These are phyloP conservation scores for Neostethus bicornis DNA, from an alignment of 2,797 vertebrate species.

Conservation along the genomic window DNA sequence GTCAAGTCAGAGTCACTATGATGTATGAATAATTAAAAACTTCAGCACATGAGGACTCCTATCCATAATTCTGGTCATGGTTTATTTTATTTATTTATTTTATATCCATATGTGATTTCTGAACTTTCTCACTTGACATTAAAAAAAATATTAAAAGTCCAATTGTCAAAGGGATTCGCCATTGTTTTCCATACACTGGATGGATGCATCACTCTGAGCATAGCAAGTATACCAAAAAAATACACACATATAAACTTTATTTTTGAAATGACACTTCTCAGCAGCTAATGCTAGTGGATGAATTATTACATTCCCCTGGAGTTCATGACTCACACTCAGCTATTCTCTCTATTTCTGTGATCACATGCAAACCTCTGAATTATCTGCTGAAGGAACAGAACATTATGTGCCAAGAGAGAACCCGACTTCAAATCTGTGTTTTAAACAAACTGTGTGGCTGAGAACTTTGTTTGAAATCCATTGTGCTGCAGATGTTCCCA, in stretches of 20 bases:
- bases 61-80: too few relatives aligned
- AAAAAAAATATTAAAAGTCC: not conserved
- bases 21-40: too few relatives aligned
- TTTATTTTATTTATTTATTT: too few relatives aligned
- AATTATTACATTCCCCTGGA: not conserved
- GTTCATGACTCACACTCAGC: slow-evolving; percentile 14
- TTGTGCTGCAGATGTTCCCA: slow-evolving; percentile 29
- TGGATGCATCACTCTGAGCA: not conserved
- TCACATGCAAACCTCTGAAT: slow-evolving; percentile 15
- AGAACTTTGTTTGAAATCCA: slow-evolving; percentile 42
- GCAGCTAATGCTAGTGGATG: slow-evolving; percentile 1
- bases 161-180: not conserved
- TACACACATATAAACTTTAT: not conserved
- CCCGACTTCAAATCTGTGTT: slow-evolving; percentile 28
- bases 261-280: slow-evolving; percentile 9
- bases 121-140: not conserved
- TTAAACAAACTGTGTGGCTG: slow-evolving; percentile 43
- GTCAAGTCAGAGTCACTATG: too few relatives aligned
- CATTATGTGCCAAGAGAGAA: slow-evolving; percentile 27
- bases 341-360: slow-evolving; percentile 3
- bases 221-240: not conserved
- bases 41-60: too few relatives aligned
- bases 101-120: not conserved
- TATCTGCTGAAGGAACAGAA: slow-evolving; percentile 34
- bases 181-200: not conserved